phyloP scores from a whole-genome alignment of 2,888 invertebrate species.

The Lycophotia porphyrea region DNA sequence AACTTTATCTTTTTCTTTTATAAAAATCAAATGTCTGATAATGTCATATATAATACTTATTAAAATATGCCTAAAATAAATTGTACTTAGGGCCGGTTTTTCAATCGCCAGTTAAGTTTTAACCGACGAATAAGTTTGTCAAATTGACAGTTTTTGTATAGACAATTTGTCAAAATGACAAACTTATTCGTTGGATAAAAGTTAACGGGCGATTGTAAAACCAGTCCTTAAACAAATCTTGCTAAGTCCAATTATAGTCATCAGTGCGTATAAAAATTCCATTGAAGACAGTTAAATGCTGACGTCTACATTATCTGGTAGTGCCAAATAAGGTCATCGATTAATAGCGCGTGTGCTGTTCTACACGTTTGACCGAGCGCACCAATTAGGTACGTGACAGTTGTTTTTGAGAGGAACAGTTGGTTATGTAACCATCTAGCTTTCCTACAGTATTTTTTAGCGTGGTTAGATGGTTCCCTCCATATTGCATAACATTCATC shows the following conservation, averaged over 20 bases:
- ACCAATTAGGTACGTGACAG: constrained; percentile 37
- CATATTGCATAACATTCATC: not conserved
- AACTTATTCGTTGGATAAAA: too few relatives aligned
- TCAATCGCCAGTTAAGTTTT: too few relatives aligned
- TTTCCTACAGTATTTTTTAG: not conserved
- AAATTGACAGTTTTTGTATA: too few relatives aligned
- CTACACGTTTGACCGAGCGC: constrained; percentile 40
- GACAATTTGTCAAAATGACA: too few relatives aligned
- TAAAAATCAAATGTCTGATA: not conserved
- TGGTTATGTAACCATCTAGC: not conserved
- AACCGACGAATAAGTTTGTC: too few relatives aligned
- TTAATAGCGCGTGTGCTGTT: constrained; percentile 51
- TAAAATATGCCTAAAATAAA: constrained; percentile 32
- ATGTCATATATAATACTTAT: constrained; percentile 1
- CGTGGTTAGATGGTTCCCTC: not conserved
- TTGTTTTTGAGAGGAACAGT: constrained; percentile 7
- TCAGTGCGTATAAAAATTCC: constrained; percentile 58
- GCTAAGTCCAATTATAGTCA: constrained; percentile 39
- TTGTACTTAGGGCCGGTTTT: too few relatives aligned
- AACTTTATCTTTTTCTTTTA: not conserved
- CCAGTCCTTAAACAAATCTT: constrained; percentile 35
- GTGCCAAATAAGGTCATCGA: constrained; percentile 66
- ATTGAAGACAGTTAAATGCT: constrained; percentile 40
- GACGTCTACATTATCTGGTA: constrained; percentile 57
- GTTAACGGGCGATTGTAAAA: too few relatives aligned